Conservation (phyloP, 1,140 invertebrate genomes). For the Drosophila miranda region DNA sequence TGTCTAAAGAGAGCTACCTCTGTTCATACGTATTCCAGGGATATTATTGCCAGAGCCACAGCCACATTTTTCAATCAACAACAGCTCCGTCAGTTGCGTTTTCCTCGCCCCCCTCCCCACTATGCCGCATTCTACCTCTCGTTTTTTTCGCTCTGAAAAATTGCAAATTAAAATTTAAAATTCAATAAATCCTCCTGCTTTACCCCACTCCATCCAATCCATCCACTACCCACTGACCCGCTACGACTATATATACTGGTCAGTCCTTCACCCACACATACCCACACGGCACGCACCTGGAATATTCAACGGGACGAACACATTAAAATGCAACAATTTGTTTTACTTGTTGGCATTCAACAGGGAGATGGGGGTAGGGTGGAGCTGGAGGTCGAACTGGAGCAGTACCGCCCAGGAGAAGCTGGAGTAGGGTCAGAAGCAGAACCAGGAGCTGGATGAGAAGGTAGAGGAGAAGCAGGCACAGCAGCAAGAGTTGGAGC, state of each 20-base stretch:
- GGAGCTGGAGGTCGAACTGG: slow-evolving; percentile 6
- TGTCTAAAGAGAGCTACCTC: no score
- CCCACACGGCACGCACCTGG: slow-evolving; percentile 37
- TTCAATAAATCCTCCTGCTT: slow-evolving; percentile 65
- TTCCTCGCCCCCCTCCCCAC: not conserved
- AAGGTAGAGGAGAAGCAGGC: slow-evolving; percentile 11
- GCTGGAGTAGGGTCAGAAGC: slow-evolving; percentile 1
- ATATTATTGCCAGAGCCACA: not conserved
- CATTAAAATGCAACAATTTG: slow-evolving; percentile 81
- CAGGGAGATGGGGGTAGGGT: slow-evolving; percentile 11
- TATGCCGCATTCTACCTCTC: not conserved
- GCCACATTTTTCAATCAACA: slow-evolving; percentile 8
- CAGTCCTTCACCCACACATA: not conserved
- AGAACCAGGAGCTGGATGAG: not conserved
- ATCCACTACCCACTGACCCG: not conserved
- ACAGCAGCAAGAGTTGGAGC: not conserved
- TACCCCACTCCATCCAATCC: not conserved
- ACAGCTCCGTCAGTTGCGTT: not conserved
- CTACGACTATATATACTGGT: not conserved
- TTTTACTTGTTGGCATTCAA: slow-evolving; percentile 71
- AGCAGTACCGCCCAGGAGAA: not conserved
- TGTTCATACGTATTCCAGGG: no score
- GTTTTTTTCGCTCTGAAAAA: slow-evolving; percentile 24
- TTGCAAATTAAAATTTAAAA: slow-evolving; percentile 78
- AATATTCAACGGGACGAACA: slow-evolving; percentile 42